Conservation (phyloP, 1,140 invertebrate species). For the Leptoteleia sp. region DNA sequence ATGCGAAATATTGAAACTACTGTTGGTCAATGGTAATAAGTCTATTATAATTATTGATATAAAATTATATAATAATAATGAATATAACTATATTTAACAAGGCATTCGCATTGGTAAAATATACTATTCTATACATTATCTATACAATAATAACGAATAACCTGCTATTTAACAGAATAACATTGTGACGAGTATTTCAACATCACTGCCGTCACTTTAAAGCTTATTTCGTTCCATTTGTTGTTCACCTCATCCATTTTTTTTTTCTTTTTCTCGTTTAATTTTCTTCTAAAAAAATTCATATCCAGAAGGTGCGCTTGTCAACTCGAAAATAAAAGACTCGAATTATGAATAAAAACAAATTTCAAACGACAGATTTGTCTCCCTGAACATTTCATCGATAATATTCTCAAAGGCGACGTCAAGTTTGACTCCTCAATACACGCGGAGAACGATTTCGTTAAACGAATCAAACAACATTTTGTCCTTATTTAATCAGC, state of each 20-base stretch:
- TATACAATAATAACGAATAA: slow-evolving; percentile 71
- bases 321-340: slow-evolving; percentile 5
- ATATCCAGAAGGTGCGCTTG: background rate
- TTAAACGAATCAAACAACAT: too few species aligned
- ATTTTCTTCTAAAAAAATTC: slow-evolving; percentile 10
- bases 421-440: background rate
- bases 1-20: slow-evolving; percentile 57
- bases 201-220: slow-evolving; percentile 70
- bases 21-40: slow-evolving; percentile 60
- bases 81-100: slow-evolving; percentile 67
- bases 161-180: slow-evolving; percentile 69
- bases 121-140: slow-evolving; percentile 71
- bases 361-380: slow-evolving; percentile 13
- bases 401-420: background rate
- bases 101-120: slow-evolving; percentile 57
- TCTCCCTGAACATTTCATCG: slow-evolving; percentile 16
- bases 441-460: too few species aligned
- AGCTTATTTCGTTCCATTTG: slow-evolving; percentile 64
- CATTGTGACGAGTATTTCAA: slow-evolving; percentile 67
- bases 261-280: background rate
- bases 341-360: slow-evolving; percentile 6
- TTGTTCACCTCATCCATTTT: slow-evolving; percentile 18
- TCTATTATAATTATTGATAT: slow-evolving; percentile 64
- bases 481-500: too few species aligned
- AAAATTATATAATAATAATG: slow-evolving; percentile 64